Base-by-base conservation (phyloP, 2,888 invertebrate genomes). In the Morpho helenor region DNA sequence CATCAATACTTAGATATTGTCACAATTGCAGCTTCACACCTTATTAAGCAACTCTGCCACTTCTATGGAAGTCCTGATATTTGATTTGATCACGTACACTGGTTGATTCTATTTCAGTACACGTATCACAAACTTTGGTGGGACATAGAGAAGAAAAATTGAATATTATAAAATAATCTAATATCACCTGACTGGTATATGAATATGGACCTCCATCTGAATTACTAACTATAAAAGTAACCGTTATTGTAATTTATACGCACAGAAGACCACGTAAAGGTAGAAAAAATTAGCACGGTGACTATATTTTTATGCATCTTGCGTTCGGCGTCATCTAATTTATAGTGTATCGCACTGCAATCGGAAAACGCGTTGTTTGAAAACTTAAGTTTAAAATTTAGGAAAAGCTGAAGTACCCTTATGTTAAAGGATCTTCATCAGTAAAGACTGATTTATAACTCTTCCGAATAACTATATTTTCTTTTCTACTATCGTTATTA, bases 181-280 rank as follows among this genome's bases (percentile, higher is more conserved):
- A 51, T 51, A 22, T 50, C n/a, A 51, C 8, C 43, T 7, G 51
- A 1, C 51, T 22, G 43, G 51, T 43, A n/a, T 31, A 51, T 51
- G 31, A 51, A 57, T 69, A 47, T 40, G 10, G 16, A 46, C 46
- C 48, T 39, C 45, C 23, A 43, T 7, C 46, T 46, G 53, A 53
- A 46, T 45, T 22, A 48, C 9, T 47, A 47, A 9, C 40, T 5
- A 40, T 9, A 51, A 46, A 46, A 52, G 10, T 10, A 10, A 39
- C 52, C 45, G 52, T 45, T 52, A 39, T 10, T 39, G 45, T 46
- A 40, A 52, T 52, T 45, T 52, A 39, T 16, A 52, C 52, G 52
- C 45, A 52, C 16, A 52, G 45, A 45, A 46, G 10, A 39, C 31
- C 52, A 10, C 46, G 52, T 39, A 45, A 6, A 46, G 9, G 8